These are phyloP conservation scores for Trichoplusia ni DNA, from an alignment of 1,140 invertebrate genomes.

Conservation along the genomic window DNA sequence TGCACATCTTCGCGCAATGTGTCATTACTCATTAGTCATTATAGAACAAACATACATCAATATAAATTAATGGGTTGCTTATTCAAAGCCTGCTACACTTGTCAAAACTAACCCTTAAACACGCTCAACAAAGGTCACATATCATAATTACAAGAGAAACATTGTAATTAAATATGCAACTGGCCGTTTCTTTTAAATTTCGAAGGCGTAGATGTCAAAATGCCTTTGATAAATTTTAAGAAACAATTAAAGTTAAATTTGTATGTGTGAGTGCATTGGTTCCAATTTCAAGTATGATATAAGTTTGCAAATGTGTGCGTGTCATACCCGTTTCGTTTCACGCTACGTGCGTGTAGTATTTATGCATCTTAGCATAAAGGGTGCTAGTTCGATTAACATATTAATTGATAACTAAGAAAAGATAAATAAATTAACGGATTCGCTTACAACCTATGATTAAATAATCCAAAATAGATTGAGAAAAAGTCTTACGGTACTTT, in stretches of 20 bases:
- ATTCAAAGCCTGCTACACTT: slow-evolving; percentile 6
- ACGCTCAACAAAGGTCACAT: slow-evolving; percentile 21
- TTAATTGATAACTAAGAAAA: slow-evolving; percentile 32
- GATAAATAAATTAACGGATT: slow-evolving; percentile 20
- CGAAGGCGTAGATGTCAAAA: slow-evolving; percentile 9
- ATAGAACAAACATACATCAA: too few species aligned
- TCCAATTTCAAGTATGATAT: too few species aligned
- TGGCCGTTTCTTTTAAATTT: slow-evolving; percentile 16
- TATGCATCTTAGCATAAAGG: slow-evolving; percentile 15
- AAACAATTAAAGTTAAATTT: slow-evolving; percentile 8
- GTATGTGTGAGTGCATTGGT: neutral
- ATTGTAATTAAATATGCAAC: slow-evolving; percentile 24
- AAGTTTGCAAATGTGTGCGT: slow-evolving; percentile 3
- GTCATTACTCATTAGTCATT: too few species aligned
- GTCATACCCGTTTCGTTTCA: slow-evolving; percentile 24
- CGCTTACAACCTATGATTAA: neutral
- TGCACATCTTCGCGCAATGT: too few species aligned
- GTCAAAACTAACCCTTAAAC: slow-evolving; percentile 17
- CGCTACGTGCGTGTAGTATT: slow-evolving; percentile 18
- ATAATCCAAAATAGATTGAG: neutral
- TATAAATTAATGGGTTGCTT: too few species aligned
- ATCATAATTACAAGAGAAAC: slow-evolving; percentile 25
- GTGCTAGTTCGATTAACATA: slow-evolving; percentile 32
- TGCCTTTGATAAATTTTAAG: slow-evolving; percentile 31
- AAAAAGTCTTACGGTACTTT: neutral